These are phyloP conservation scores for Dinoponera quadriceps DNA, from an alignment of 1,140 invertebrate genomes.

Conservation along the genomic window DNA sequence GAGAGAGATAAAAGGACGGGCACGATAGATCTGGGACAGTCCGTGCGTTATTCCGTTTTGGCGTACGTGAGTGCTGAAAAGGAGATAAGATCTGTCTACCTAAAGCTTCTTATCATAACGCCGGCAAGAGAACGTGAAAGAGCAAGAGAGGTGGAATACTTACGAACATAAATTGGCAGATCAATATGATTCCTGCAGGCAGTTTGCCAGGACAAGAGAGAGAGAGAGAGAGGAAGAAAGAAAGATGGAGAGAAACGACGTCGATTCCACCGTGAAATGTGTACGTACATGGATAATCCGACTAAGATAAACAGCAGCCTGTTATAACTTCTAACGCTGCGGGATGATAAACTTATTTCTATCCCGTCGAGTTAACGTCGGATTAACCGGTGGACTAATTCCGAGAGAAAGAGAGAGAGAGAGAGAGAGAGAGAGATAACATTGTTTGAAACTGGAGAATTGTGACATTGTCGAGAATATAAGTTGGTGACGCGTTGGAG, in stretches of 20 bases:
- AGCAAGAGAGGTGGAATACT: neutral
- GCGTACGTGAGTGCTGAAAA: neutral
- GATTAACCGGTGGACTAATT: conserved; percentile 30
- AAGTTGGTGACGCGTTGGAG: too few species aligned
- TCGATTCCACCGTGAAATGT: too few species aligned
- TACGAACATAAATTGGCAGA: conserved; percentile 15
- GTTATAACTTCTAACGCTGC: conserved; percentile 44
- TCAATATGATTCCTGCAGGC: conserved; percentile 16
- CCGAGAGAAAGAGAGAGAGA: neutral
- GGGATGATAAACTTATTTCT: conserved; percentile 43
- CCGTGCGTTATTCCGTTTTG: neutral
- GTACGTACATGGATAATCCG: conserved; percentile 17
- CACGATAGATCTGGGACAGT: neutral
- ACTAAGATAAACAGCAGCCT: conserved; percentile 40
- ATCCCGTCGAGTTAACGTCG: conserved; percentile 26
- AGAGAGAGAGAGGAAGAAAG: neutral
- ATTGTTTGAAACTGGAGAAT: too few species aligned
- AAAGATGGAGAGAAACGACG: too few species aligned
- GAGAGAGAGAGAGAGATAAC: neutral
- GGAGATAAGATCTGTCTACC: neutral
- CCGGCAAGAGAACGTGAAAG: neutral
- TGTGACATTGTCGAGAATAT: too few species aligned
- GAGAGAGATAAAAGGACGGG: neutral
- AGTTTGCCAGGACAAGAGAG: conserved; percentile 11
- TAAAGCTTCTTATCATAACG: neutral